Percentiles rank a stretch among this genome's conserved stretches.
Conservation (phyloP, 2,888 invertebrate species). For the Sarcophaga subvicina region DNA sequence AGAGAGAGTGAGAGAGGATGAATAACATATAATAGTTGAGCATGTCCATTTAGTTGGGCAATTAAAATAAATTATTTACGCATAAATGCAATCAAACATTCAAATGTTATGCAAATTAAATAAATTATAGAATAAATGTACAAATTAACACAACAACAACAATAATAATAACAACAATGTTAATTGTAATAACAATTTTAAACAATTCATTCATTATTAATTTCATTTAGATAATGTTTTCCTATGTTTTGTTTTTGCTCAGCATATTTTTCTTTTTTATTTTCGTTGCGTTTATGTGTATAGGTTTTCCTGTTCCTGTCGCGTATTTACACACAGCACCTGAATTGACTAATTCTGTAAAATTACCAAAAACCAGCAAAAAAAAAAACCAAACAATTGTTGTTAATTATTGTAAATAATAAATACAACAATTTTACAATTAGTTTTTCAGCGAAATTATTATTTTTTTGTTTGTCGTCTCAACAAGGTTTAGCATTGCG, state of each 20-base stretch:
- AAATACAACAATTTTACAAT: conserved; percentile 14
- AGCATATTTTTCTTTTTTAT: background rate
- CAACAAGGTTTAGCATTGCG: conserved; percentile 27
- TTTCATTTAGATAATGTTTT: conserved; percentile 5
- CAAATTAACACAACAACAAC: background rate
- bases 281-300: background rate
- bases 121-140: conserved; percentile 44
- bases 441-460: conserved; percentile 8
- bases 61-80: conserved; percentile 62
- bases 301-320: background rate
- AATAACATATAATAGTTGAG: background rate
- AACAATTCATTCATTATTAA: background rate
- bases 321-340: background rate
- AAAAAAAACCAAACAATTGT: conserved; percentile 25
- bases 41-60: conserved; percentile 51
- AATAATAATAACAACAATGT: background rate
- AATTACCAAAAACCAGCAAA: background rate
- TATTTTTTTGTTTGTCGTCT: too few relatives aligned
- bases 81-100: conserved; percentile 56
- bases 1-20: background rate
- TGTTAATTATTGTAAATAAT: conserved; percentile 60
- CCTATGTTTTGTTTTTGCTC: background rate
- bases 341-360: conserved; percentile 47
- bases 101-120: conserved; percentile 54
- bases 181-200: background rate